Evolutionary conservation across 2,113 vertebrate genomes (phyloP), one percentile per base, ranked within the genome.

Genomic region (Emydura subglobosa): DNA sequence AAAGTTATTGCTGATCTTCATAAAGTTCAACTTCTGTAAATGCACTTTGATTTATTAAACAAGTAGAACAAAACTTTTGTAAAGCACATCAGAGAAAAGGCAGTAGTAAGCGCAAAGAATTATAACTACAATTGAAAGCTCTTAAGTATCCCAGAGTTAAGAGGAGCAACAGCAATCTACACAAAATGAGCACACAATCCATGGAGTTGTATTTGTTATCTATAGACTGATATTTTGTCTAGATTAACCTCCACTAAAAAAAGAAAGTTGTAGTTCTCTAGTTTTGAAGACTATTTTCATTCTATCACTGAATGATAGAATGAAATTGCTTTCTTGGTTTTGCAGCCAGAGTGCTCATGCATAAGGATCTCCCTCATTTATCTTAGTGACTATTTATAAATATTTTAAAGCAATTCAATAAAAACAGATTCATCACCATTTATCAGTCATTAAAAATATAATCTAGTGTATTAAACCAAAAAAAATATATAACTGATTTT

Each of bases 211-310:
- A 79, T 47, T 13, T 81, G 14, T 54, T 79, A 57, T 44, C 82
- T 1, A 54, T 86, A 94, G 92, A 21, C 83, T 31, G 92, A 82
- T 6, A 16, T 3, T 57, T 82, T 82, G 4, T n/a, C 79, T 61
- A 65, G 49, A 89, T 19, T 79, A 88, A 55, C 34, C 89, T 11
- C 34, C 39, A 50, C 27, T 74, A 27, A 88, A 31, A 78, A 68
- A 61, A 68, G 29, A 65, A 82, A 85, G 34, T 50, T 10, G 4
- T n/a, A 89, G 91, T 12, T 31, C 9, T 78, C 79, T 29, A 6
- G 8, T 94, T 93, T 49, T 82, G 65, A 88, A 89, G 89, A 82
- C 42, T 88, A 3, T 16, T 84, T 94, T 92, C 86, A 86, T 53
- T 29, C 44, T 65, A 4, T 57, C 53, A 53, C 5, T 53, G 14